Evolutionary conservation across 2,113 vertebrate species (phyloP).

Genomic region (Syngnathus scovelli): DNA sequence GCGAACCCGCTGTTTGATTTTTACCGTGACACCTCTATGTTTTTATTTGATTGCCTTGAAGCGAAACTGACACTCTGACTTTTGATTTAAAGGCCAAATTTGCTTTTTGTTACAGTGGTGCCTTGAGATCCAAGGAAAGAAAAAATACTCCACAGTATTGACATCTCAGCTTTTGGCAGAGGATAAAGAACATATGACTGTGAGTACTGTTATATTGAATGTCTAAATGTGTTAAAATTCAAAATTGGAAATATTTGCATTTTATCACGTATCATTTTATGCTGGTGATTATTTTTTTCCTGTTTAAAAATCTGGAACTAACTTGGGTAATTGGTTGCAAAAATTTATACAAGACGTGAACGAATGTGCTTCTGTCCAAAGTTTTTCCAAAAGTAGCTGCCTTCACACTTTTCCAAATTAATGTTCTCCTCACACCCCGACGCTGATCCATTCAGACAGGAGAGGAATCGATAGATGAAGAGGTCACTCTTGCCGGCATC

Average conservation of each 20-base stretch:
- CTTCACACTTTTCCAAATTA: constrained; percentile 43
- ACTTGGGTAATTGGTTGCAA: background rate
- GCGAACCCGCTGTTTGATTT: constrained; percentile 20
- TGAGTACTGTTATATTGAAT: no score
- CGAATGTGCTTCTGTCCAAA: constrained; percentile 17
- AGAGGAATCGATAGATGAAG: constrained; percentile 56
- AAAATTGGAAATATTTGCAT: no score
- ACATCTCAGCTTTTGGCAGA: no score
- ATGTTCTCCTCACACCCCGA: constrained; percentile 49
- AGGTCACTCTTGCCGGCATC: constrained; percentile 43
- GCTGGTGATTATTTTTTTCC: no score
- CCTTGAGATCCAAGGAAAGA: background rate
- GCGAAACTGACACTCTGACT: constrained; percentile 29
- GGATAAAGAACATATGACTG: no score
- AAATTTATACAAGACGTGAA: background rate
- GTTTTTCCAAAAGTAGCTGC: constrained; percentile 33
- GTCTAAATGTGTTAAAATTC: no score
- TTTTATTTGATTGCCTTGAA: constrained; percentile 41
- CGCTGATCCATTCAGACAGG: constrained; percentile 37
- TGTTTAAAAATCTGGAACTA: background rate
- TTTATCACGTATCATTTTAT: no score
- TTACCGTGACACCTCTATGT: constrained; percentile 37
- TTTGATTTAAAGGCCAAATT: constrained; percentile 9
- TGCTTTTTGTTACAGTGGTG: background rate
- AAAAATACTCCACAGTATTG: background rate